Percentiles rank a stretch among this genome's conserved stretches.
Evolutionary conservation across 1,140 invertebrate species (phyloP).

Genomic region (Bradysia coprophila): DNA sequence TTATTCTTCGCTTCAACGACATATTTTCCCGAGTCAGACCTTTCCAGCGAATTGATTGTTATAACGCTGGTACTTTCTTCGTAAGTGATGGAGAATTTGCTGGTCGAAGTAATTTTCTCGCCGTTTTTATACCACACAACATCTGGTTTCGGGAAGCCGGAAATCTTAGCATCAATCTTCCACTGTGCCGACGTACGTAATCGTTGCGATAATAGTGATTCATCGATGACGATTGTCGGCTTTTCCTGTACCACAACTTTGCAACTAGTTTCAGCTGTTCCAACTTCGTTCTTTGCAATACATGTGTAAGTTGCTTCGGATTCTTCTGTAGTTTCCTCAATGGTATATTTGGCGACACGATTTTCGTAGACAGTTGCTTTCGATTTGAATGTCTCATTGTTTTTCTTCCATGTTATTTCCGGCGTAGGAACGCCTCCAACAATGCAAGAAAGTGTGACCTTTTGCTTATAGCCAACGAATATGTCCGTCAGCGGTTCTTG

Average conservation of each 20-base stretch:
- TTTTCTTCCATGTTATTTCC: conserved; percentile 60
- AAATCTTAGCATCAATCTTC: conserved; percentile 36
- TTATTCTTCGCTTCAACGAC: conserved; percentile 44
- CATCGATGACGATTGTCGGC: conserved; percentile 38
- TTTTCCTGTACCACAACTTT: conserved; percentile 42
- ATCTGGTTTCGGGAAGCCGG: conserved; percentile 45
- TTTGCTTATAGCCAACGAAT: conserved; percentile 32
- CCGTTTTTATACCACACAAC: conserved; percentile 45
- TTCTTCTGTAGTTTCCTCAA: conserved; percentile 40
- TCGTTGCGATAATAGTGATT: conserved; percentile 37
- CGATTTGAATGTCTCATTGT: conserved; percentile 31
- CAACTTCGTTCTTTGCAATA: conserved; percentile 50
- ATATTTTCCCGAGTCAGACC: conserved; percentile 44
- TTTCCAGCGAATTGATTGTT: conserved; percentile 34
- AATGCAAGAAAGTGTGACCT: conserved; percentile 47
- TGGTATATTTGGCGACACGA: conserved; percentile 48
- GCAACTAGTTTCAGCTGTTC: conserved; percentile 48
- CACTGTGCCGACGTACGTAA: conserved; percentile 36
- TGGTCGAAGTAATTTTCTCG: conserved; percentile 25
- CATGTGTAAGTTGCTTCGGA: conserved; percentile 51
- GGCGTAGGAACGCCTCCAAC: conserved; percentile 69
- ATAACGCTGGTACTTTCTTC: conserved; percentile 37
- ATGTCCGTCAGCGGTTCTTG: conserved; percentile 40
- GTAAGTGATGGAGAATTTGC: conserved; percentile 32
- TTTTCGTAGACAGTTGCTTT: conserved; percentile 41